These are phyloP conservation scores for Galagoides demidoff DNA, from an alignment of 2,797 vertebrate genomes.

Conservation along the genomic window DNA sequence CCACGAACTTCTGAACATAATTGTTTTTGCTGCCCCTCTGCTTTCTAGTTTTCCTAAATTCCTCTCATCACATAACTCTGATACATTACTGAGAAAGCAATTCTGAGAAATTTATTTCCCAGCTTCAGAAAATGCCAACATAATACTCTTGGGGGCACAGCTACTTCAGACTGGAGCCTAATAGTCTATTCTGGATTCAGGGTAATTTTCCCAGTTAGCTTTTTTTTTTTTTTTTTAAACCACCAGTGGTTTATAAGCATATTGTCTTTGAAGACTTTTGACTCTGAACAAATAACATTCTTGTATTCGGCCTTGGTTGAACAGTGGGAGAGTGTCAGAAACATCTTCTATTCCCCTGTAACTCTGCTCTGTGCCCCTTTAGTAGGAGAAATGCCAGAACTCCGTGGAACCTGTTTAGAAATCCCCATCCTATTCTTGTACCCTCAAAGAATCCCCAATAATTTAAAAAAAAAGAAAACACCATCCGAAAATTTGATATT, in stretches of 20 bases:
- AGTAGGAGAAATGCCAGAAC: not conserved
- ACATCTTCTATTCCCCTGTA: not conserved
- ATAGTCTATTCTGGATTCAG: not conserved
- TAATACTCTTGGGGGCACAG: not conserved
- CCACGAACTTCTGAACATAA: not conserved
- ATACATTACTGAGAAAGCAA: not conserved
- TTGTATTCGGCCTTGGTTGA: not conserved
- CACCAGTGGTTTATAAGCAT: not conserved
- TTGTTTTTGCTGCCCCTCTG: not conserved
- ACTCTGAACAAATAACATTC: not conserved
- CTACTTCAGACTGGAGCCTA: not conserved
- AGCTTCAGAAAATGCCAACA: not conserved
- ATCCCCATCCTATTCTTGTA: not conserved
- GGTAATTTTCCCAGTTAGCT: not conserved
- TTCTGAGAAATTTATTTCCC: not conserved
- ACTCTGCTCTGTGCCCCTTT: not conserved
- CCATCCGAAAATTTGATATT: not conserved
- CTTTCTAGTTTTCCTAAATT: no score
- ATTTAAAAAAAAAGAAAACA: not conserved
- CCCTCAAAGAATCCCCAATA: not conserved
- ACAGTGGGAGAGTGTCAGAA: not conserved
- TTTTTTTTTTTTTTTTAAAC: no score
- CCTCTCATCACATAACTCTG: not conserved
- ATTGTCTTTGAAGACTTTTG: not conserved
- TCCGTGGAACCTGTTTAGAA: not conserved